Conservation (phyloP, 2,888 invertebrate species). For the Polyommatus icarus region DNA sequence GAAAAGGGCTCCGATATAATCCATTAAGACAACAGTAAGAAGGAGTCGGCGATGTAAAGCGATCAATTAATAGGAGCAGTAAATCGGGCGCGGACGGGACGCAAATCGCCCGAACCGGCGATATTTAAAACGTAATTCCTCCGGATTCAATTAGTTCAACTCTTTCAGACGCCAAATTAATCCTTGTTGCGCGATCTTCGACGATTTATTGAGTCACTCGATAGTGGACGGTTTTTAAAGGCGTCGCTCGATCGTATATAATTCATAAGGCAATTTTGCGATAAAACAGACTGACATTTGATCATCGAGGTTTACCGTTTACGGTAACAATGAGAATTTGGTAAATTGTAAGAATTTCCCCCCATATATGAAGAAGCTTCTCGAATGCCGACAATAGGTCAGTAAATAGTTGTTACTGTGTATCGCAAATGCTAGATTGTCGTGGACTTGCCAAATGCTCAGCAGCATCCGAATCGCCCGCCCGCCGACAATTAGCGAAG, state of each 20-base stretch:
- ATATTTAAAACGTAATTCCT: constrained; percentile 6
- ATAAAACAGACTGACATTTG: neutral
- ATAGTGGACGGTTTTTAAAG: neutral
- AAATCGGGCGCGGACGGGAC: neutral
- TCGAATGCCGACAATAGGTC: too few relatives aligned
- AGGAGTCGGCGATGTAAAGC: neutral
- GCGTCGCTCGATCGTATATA: neutral
- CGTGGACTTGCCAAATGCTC: neutral
- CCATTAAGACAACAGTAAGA: constrained; percentile 2
- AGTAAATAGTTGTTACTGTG: too few relatives aligned
- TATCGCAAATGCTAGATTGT: neutral
- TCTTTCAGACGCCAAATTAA: constrained; percentile 11
- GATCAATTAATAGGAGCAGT: constrained; percentile 1
- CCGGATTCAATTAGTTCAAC: constrained; percentile 7
- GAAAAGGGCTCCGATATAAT: neutral
- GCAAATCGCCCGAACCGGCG: constrained; percentile 1
- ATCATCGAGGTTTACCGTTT: too few relatives aligned
- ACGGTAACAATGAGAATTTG: neutral
- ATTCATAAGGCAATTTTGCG: neutral
- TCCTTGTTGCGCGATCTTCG: neutral
- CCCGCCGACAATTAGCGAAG: neutral
- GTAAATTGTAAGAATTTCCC: neutral
- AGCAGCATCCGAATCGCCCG: neutral
- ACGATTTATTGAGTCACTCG: neutral
- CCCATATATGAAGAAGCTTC: too few relatives aligned